Base-by-base conservation (phyloP, 2,113 vertebrate genomes). In the Tiliqua scincoides region DNA sequence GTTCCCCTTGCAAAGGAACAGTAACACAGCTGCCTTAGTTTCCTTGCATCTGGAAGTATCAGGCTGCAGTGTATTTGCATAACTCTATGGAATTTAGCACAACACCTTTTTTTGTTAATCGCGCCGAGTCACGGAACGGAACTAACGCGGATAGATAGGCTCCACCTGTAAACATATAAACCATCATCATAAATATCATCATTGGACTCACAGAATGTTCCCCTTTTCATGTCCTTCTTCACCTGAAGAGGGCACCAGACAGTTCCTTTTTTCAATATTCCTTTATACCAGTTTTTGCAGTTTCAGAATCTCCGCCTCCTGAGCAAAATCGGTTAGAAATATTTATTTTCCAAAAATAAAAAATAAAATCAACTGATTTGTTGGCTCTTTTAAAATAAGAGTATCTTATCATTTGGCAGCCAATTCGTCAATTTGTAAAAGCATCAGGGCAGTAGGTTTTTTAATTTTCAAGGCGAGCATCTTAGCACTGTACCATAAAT, bases 391-490 rank as follows among this genome's bases (percentile, higher is more conserved):
- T 23, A 61, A 74, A 73, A 35, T 3, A 57, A 12, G 10, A 12
- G 7, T 17, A 4, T 65, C 27, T 30, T 63, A 54, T 8, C 23
- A 35, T 3, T 88, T 59, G 79, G 15, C 52, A 86, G 61, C 21
- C 37, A 74, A 40, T 43, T 9, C 0, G 48, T 82, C 43, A 63
- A 74, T 80, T 88, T 8, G 25, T 40, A 21, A 57, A 88, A 86
- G 2, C 65, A 79, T 67, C 90, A 89, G 6, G 15, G 78, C 18
- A 74, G 72, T 1, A 84, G 87, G 10, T 27, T 20, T 82, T 54
- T 40, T 73, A 6, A 35, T 67, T 87, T 77, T 65, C 23, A 0
- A 85, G 40, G 3, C 54, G 74, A 85, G 57, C 52, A 84, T 71
- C 11, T 5, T n/a, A 70, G 23, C 27, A 14, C 40, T 3, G 40